Conservation (phyloP, 2,797 vertebrate species). For the Sebastolobus alascanus region DNA sequence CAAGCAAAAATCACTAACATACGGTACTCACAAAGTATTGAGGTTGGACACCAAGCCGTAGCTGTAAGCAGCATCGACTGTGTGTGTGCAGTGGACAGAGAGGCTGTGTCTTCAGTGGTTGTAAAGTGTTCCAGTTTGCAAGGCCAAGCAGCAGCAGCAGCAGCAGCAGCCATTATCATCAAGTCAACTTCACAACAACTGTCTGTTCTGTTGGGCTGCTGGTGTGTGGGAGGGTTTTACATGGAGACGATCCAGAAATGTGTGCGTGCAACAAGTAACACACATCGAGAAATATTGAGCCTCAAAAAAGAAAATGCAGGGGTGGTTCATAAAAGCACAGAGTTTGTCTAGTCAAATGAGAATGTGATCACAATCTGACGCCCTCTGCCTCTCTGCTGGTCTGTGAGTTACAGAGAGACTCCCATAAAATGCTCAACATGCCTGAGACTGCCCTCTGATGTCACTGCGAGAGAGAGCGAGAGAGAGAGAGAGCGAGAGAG, state of each 20-base stretch:
- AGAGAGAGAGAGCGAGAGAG: constrained; percentile 42
- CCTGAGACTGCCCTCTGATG: constrained; percentile 87
- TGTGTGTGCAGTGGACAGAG: not conserved
- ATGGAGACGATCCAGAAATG: constrained; percentile 25
- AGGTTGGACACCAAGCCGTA: not conserved
- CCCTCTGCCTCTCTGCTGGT: constrained; percentile 18
- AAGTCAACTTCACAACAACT: constrained; percentile 38
- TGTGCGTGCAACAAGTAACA: constrained; percentile 38
- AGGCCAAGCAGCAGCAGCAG: constrained; percentile 6
- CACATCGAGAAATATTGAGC: constrained; percentile 13
- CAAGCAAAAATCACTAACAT: not conserved
- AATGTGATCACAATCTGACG: constrained; percentile 37
- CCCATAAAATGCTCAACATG: constrained; percentile 84
- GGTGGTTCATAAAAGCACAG: constrained; percentile 18
- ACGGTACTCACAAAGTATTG: not conserved
- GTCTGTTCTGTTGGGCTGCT: constrained; percentile 43
- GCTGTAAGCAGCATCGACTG: not conserved
- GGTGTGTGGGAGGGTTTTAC: constrained; percentile 61
- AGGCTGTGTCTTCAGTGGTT: not conserved
- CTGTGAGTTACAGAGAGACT: constrained; percentile 53
- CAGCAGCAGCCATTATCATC: constrained; percentile 38
- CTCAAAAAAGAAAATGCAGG: constrained; percentile 19
- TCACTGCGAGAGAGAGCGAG: constrained; percentile 72
- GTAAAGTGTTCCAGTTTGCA: constrained; percentile 26
- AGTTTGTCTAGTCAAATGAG: constrained; percentile 39